Conservation (phyloP, 2,113 vertebrate genomes). For the Toxotes jaculatrix region DNA sequence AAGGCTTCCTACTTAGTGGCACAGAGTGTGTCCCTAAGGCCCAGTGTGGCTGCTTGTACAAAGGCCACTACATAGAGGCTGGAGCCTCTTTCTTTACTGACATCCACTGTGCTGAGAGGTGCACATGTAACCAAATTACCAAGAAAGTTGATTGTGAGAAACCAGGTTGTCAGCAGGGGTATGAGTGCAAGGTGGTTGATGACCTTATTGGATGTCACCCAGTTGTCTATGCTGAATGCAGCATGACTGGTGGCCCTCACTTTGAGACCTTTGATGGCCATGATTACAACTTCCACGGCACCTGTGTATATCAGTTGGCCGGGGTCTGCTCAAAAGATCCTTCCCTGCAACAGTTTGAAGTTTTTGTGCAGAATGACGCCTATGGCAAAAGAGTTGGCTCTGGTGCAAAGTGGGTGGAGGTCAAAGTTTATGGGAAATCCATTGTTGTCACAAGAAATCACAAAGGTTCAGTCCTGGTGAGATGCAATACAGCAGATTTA, state of each 20-base stretch:
- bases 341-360: conserved; percentile 77
- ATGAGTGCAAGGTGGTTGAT: conserved; percentile 65
- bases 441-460: conserved; percentile 50
- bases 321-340: conserved; percentile 56
- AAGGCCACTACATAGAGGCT: conserved; percentile 42
- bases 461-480: conserved; percentile 54
- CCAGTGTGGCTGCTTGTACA: conserved; percentile 64
- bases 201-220: conserved; percentile 62
- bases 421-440: conserved; percentile 77
- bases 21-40: conserved; percentile 50
- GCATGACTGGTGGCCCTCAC: conserved; percentile 76
- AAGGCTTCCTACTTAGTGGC: conserved; percentile 64
- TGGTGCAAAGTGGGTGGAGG: conserved; percentile 68
- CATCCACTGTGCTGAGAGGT: conserved; percentile 54
- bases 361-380: conserved; percentile 81
- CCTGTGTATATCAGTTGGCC: conserved; percentile 82
- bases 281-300: conserved; percentile 82
- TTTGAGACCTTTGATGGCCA: conserved; percentile 79
- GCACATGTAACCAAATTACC: conserved; percentile 54
- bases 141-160: conserved; percentile 23
- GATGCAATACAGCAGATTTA: background rate
- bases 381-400: conserved; percentile 31
- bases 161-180: conserved; percentile 44
- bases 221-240: conserved; percentile 63
- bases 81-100: conserved; percentile 72